Conservation (phyloP, 2,797 vertebrate genomes). For the Scomberomorus guttatus region DNA sequence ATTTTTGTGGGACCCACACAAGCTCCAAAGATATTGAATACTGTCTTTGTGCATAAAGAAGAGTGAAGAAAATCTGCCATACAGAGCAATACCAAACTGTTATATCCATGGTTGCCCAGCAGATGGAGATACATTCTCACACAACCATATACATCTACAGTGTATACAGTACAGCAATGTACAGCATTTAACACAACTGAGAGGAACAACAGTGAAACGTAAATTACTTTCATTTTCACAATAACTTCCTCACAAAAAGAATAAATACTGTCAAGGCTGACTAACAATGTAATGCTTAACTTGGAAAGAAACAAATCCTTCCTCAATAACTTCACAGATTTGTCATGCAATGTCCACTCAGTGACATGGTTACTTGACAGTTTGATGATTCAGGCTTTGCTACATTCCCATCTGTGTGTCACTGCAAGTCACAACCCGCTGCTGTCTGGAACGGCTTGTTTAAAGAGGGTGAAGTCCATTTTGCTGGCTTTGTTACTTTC, state of each 20-base stretch:
- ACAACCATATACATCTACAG: no score
- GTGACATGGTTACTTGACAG: neutral
- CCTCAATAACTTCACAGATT: neutral
- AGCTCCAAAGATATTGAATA: neutral
- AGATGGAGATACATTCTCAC: conserved; percentile 19
- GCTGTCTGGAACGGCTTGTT: neutral
- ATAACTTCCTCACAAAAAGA: neutral
- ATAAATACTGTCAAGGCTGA: no score
- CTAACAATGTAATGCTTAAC: neutral
- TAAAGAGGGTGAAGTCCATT: neutral
- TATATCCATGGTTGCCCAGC: neutral
- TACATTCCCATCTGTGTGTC: conserved; percentile 22
- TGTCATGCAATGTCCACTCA: neutral
- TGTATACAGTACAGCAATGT: neutral
- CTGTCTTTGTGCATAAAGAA: neutral
- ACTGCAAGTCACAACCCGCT: conserved; percentile 16
- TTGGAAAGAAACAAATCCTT: neutral
- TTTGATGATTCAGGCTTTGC: conserved; percentile 30
- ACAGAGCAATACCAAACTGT: neutral
- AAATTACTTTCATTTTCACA: neutral
- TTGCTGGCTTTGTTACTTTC: conserved; percentile 29
- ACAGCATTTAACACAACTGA: neutral
- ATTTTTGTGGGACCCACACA: no score
- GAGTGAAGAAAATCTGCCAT: neutral
- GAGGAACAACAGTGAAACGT: neutral